phyloP scores from a whole-genome alignment of 53 echinoderm and acorn worm genomes.

The Zoroaster sp. region DNA sequence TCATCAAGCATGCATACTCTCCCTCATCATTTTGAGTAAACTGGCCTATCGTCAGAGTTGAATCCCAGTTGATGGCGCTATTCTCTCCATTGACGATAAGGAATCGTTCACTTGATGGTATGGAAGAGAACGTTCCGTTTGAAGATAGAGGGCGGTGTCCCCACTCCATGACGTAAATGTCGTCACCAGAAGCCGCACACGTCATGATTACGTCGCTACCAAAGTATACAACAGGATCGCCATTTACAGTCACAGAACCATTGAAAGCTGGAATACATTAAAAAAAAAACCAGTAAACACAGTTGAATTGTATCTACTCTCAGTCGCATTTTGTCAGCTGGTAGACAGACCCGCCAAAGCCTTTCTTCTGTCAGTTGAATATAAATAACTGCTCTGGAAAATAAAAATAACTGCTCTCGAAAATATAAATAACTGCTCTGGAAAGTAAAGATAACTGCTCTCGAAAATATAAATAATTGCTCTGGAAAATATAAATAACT shows the following conservation, averaged over 20 bases:
- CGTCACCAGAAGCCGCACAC: conserved; percentile 26
- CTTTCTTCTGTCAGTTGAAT: too few relatives aligned
- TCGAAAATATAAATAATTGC: too few relatives aligned
- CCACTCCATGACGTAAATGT: conserved; percentile 38
- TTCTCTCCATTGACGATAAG: not conserved
- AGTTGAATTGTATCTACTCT: too few relatives aligned
- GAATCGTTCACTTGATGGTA: not conserved
- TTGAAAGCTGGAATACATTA: not conserved
- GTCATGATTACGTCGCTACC: conserved; percentile 20
- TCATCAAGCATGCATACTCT: conserved; percentile 44
- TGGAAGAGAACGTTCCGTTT: not conserved
- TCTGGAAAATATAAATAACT: too few relatives aligned
- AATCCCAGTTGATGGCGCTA: conserved; percentile 8
- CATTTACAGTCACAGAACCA: not conserved
- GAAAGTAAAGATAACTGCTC: too few relatives aligned
- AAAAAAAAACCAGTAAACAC: too few relatives aligned
- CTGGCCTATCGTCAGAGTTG: conserved; percentile 20
- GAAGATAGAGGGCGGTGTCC: not conserved
- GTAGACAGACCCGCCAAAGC: too few relatives aligned
- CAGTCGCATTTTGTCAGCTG: too few relatives aligned
- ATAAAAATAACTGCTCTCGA: too few relatives aligned
- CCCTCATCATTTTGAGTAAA: not conserved
- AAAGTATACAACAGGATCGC: not conserved
- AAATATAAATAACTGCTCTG: too few relatives aligned
- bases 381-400: too few relatives aligned